Conservation (phyloP, 2,113 vertebrate genomes). For the Colinus virginianus region DNA sequence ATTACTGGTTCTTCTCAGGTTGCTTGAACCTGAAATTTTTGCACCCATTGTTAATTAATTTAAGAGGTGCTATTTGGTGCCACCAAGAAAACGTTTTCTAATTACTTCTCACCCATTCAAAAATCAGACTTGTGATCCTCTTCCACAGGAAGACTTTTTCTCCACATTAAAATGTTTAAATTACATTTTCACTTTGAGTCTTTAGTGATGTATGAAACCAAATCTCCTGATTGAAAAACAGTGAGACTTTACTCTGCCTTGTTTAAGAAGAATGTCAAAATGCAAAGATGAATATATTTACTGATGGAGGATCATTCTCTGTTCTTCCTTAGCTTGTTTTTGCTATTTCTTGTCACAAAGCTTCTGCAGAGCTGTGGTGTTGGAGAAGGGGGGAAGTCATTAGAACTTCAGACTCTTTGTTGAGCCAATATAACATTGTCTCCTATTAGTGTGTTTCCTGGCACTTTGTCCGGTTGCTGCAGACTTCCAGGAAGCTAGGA, state of each 20-base stretch:
- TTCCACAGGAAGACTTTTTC: not conserved
- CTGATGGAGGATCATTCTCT: not conserved
- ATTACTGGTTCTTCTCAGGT: not conserved
- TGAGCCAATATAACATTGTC: not conserved
- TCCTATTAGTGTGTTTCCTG: not conserved
- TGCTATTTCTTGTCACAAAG: not conserved
- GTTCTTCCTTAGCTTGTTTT: not conserved
- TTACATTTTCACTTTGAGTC: not conserved
- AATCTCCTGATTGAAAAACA: not conserved
- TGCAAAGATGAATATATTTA: not conserved
- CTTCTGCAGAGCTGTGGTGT: not conserved
- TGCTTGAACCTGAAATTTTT: conserved; percentile 19
- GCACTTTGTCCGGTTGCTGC: not conserved
- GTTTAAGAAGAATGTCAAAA: not conserved
- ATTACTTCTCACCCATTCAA: not conserved
- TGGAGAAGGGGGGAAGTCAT: not conserved
- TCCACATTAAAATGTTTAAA: no score
- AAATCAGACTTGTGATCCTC: not conserved
- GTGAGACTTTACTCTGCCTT: not conserved
- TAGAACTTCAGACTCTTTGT: not conserved
- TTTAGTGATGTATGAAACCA: not conserved
- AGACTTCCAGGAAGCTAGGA: not conserved
- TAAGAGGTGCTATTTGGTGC: not conserved
- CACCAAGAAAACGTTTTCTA: not conserved
- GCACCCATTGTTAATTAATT: not conserved